Evolutionary conservation across 2,797 vertebrate genomes (phyloP), one percentile per base, ranked within the genome.

Genomic region (Naso thynnoides): DNA sequence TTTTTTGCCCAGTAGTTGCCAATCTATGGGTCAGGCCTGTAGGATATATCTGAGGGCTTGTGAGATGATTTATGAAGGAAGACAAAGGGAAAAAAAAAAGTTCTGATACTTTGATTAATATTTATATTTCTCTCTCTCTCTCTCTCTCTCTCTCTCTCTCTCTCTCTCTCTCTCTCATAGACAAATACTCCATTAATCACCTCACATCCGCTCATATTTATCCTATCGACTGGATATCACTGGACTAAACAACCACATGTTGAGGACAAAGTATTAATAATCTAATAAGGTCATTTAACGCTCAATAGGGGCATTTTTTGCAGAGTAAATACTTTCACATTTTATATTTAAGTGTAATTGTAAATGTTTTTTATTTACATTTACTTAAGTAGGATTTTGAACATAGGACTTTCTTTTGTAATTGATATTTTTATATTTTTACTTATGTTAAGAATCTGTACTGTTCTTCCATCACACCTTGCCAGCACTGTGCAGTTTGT

Each of bases 401-500:
- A 47, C 27, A 2, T 24, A 19, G 15, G 49, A 16, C 16, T 24
- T 15, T 24, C 2, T 29, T 26, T 41, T 42, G n/a, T 21, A 38
- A 47, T 39, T 3, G 4, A 23, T 10, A 21, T 38, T 29, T 9
- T 13, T 41, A 15, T 8, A 11, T 15, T n/a, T 14, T 15, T 45
- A 6, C 11, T 60, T 61, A 33, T 39, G 55, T 15, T 14, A 53
- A 52, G 6, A 65, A 41, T 49, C 33, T 54, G 15, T 47, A 44
- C 54, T 24, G 16, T 52, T 58, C 11, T 13, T 41, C 21, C 13
- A 18, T 11, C 27, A 31, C 24, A 16, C 14, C 49, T 39, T 56
- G 58, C 9, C 57, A 61, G 33, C 27, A 4, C 39, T 55, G 47
- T 47, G 39, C 26, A 16, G 61, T 52, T 16, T 36, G 16, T 70